Conservation (phyloP, 1,140 invertebrate genomes). For the Plectrocnemia conspersa region DNA sequence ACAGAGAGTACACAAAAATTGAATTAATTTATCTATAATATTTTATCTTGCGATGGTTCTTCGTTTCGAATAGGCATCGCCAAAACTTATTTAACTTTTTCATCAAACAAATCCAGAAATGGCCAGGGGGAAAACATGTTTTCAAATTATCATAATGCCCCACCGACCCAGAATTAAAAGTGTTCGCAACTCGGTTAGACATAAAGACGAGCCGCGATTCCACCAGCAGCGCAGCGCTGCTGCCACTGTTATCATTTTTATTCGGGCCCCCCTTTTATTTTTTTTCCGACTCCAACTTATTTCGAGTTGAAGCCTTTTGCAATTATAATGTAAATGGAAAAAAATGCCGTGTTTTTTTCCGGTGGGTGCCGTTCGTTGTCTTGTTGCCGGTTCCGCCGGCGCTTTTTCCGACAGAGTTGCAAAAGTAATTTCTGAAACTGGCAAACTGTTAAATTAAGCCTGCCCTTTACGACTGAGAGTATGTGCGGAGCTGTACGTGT, state of each 20-base stretch:
- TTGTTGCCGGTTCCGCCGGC: slow-evolving; percentile 24
- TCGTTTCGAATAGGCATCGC: no score
- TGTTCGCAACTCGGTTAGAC: slow-evolving; percentile 9
- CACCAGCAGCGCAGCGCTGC: neutral
- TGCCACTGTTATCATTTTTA: slow-evolving; percentile 19
- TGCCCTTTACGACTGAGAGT: no score
- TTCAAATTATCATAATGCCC: slow-evolving; percentile 33
- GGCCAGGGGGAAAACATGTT: slow-evolving; percentile 29
- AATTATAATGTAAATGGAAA: slow-evolving; percentile 36
- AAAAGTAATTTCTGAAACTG: slow-evolving; percentile 37
- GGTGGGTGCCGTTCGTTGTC: slow-evolving; percentile 19
- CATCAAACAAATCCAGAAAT: slow-evolving; percentile 29
- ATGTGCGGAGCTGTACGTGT: slow-evolving; percentile 15
- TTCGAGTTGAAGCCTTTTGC: slow-evolving; percentile 35
- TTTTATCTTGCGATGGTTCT: no score
- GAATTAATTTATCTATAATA: no score
- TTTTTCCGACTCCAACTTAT: slow-evolving; percentile 27
- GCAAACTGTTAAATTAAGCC: slow-evolving; percentile 36
- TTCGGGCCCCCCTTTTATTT: neutral
- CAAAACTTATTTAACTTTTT: slow-evolving; percentile 30
- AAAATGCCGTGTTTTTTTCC: slow-evolving; percentile 32
- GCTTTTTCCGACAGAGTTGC: slow-evolving; percentile 29
- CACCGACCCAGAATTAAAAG: slow-evolving; percentile 21
- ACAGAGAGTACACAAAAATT: no score
- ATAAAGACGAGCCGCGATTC: slow-evolving; percentile 5